Evolutionary conservation across 1,140 invertebrate species (phyloP), one percentile per base, ranked within the genome.

Genomic region (Euborellia annulipes): DNA sequence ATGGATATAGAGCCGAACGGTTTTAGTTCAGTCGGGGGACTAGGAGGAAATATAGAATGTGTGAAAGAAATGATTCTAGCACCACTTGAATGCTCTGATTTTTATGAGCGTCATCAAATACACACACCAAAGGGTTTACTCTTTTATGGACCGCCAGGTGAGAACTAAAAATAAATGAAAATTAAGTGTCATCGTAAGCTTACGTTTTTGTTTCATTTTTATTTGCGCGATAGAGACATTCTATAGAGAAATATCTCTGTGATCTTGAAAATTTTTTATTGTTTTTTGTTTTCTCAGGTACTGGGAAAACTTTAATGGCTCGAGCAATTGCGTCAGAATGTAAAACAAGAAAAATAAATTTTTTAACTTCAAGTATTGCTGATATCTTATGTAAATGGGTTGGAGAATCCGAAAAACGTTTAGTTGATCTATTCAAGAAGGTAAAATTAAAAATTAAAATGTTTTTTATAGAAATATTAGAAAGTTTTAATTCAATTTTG

Each of bases 61-160:
- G 65, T 86, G 3, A 82, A 81, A 55, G 82, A 85, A 60, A 79
- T 80, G 52, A 66, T 85, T 6, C 58, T 83, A 6, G 75, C 81
- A 52, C 80, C 82, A 16, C 58, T 85, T 47, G 66, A 78, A 47
- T 79, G 82, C 52, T 73, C 78, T 2, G 76, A 83, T 46, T 63
- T 84, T 30, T 82, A 78, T 56, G 58, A 70, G 2, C 70, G 73
- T 53, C 72, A 82, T 49, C 73, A 78, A 49, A 64, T 85, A 13
- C 71, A 69, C 49, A 75, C 81, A 34, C 79, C 82, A 0, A 60
- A 73, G 46, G 82, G 83, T 16, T 70, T 86, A 34, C 58, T 87
- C 2, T 75, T 87, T 55, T 78, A 83, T 60, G 83, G 83, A 17
- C 81, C 81, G 19, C 81, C 81, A 56, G 82, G 79, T 82, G 68